Percentiles rank a stretch among this genome's conserved stretches.
phyloP scores from a whole-genome alignment of 2,888 invertebrate species.

The Pardosa pseudoannulata region DNA sequence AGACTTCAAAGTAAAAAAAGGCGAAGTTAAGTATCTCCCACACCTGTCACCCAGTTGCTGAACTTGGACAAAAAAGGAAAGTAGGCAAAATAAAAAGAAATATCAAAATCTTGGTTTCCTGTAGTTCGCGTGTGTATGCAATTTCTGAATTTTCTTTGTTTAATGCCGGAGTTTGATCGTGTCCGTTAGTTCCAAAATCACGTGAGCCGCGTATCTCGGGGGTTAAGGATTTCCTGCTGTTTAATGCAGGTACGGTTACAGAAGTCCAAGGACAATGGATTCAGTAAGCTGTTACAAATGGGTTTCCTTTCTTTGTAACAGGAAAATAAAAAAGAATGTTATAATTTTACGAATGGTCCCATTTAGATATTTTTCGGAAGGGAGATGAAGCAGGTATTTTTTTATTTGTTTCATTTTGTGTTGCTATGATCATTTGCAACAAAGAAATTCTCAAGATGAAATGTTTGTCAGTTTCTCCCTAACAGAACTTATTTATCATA shows the following conservation, averaged over 20 bases:
- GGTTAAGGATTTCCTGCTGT: constrained; percentile 14
- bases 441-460: not conserved
- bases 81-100: not conserved
- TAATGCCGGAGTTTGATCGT: not conserved
- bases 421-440: not conserved
- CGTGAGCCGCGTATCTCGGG: not conserved
- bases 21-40: not conserved
- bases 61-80: not conserved
- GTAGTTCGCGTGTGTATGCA: not conserved
- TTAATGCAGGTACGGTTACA: constrained; percentile 17
- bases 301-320: not conserved
- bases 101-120: not conserved
- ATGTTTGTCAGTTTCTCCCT: not conserved
- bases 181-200: not conserved
- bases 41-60: not conserved
- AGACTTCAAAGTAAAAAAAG: too few species aligned
- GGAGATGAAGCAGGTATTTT: not conserved
- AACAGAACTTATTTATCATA: too few species aligned
- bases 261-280: constrained; percentile 19
- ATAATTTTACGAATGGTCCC: constrained; percentile 10
- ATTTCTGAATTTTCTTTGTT: constrained; percentile 1
- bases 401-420: too few species aligned
- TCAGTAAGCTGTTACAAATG: constrained; percentile 19
- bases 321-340: not conserved
- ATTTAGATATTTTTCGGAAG: not conserved